Evolutionary conservation across 2,797 vertebrate genomes (phyloP), one percentile per base, ranked within the genome.

Genomic region (Euthynnus affinis): DNA sequence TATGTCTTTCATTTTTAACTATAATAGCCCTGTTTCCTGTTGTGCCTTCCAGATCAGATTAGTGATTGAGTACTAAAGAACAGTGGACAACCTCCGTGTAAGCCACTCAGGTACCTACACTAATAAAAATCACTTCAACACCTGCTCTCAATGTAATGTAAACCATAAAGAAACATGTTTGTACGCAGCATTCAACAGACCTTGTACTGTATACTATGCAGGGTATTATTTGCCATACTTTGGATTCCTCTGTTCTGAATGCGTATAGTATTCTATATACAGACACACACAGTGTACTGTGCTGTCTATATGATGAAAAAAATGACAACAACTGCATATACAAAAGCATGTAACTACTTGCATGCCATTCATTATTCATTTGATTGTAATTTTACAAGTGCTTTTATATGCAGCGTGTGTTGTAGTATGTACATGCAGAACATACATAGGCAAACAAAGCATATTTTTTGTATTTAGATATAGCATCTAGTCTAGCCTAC

Each of bases 1-100:
- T 93, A 89, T 86, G 90, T 92, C 88, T 91, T 91, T 92, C 89
- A 93, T 94, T 95, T 94, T 92, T 89, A 88, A 83, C 90, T 87
- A 81, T 91, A 93, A 94, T 90, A 88, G 91, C 82, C 83, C 84
- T 87, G 92, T 90, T 95, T 94, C 91, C 92, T 92, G 82, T 88
- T 89, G 86, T 89, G 90, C 84, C 84, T 89, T 82, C 86, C 86
- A 88, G 90, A 93, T 93, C 87, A 91, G 91, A 94, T 95, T 94
- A 94, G 90, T 89, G 91, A 94, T 93, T 92, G 91, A 94, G 92
- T 91, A 91, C 83, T 89, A 74, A 90, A 88, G 82, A 87, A 88
- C 72, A 84, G 86, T 80, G 87, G 87, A 91, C 92, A 87, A 84
- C 88, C 81, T 87, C 82, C 40, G 48, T 86, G 80, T 88, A 86